phyloP scores from a whole-genome alignment of 2,888 invertebrate genomes.

The Lacanobia oleracea region DNA sequence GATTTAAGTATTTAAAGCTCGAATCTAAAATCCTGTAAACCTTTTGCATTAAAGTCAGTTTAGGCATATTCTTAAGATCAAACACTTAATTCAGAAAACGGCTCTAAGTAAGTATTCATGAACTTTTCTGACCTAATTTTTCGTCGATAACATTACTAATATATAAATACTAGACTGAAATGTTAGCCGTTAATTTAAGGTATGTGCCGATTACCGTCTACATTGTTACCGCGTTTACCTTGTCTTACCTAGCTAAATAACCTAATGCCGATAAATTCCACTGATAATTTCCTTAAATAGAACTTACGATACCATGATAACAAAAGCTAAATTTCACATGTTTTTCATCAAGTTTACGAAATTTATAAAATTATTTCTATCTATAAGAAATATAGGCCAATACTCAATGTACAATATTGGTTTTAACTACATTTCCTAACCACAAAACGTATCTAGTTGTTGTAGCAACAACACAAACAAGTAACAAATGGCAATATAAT shows the following conservation, averaged over 20 bases:
- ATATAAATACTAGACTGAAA: slow-evolving; percentile 39
- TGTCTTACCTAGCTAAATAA: slow-evolving; percentile 53
- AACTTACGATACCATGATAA: slow-evolving; percentile 32
- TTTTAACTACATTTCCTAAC: slow-evolving; percentile 67
- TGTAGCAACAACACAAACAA: slow-evolving; percentile 66
- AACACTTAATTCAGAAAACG: neutral
- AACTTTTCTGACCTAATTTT: slow-evolving; percentile 34
- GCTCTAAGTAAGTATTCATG: neutral
- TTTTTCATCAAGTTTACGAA: slow-evolving; percentile 17
- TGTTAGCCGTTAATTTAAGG: slow-evolving; percentile 56
- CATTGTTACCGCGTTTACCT: slow-evolving; percentile 64
- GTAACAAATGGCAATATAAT: slow-evolving; percentile 74
- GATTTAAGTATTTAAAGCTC: neutral
- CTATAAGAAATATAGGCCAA: slow-evolving; percentile 37
- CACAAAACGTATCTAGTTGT: slow-evolving; percentile 68
- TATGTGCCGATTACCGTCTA: slow-evolving; percentile 59
- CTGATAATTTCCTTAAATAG: slow-evolving; percentile 57
- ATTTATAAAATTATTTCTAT: slow-evolving; percentile 37
- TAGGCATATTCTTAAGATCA: neutral
- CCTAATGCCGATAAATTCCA: slow-evolving; percentile 59
- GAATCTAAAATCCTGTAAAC: neutral
- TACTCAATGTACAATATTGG: slow-evolving; percentile 54
- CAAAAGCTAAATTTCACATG: slow-evolving; percentile 21
- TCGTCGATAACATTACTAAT: slow-evolving; percentile 13
- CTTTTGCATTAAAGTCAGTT: neutral